phyloP scores from a whole-genome alignment of 1,140 invertebrate species.

The Pentalonia nigronervosa region DNA sequence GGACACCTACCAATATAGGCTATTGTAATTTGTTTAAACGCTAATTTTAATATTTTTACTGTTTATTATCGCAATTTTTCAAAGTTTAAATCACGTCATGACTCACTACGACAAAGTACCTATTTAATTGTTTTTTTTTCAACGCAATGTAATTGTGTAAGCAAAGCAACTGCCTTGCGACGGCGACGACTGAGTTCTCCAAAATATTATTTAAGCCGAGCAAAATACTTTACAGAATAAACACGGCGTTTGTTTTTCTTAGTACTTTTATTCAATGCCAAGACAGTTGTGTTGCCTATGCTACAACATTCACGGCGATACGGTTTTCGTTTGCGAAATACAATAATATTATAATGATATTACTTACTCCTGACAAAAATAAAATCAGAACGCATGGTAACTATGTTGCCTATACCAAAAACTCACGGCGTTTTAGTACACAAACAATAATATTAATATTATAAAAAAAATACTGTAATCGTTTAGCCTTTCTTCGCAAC shows the following conservation, averaged over 20 bases:
- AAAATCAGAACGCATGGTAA: not conserved
- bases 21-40: not conserved
- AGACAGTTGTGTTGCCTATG: not conserved
- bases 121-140: not conserved
- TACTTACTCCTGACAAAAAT: not conserved
- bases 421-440: not conserved
- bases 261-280: not conserved
- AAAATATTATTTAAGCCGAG: not conserved
- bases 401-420: not conserved
- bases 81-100: too few relatives aligned
- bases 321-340: not conserved
- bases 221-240: not conserved
- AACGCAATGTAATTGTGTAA: not conserved
- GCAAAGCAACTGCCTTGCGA: not conserved
- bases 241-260: not conserved
- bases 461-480: not conserved
- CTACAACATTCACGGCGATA: not conserved
- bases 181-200: not conserved
- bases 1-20: not conserved
- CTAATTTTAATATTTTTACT: not conserved
- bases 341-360: too few relatives aligned
- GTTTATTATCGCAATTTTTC: not conserved
- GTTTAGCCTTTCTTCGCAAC: not conserved
- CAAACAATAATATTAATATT: not conserved
- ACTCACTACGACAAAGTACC: not conserved